These are phyloP conservation scores for Eurystomus glaucurus DNA, from an alignment of 2,797 vertebrate species.

Conservation along the genomic window DNA sequence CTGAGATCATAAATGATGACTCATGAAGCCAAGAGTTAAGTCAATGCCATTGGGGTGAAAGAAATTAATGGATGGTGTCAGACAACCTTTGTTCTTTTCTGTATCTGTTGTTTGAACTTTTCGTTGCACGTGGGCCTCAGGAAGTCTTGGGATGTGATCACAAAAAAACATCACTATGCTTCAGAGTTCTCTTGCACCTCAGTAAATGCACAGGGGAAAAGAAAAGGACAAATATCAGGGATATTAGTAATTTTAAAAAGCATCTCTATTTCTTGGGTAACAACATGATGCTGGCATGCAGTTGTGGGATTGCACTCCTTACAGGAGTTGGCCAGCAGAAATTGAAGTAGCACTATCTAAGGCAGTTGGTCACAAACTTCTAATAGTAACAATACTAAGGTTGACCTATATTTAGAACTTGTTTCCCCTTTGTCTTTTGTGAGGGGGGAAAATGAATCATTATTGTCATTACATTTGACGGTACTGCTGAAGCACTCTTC, in stretches of 20 bases:
- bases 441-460: background rate
- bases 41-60: slow-evolving; percentile 37
- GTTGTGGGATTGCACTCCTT: background rate
- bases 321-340: background rate
- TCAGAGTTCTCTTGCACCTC: background rate
- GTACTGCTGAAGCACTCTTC: background rate
- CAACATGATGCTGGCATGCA: background rate
- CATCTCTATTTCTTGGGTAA: background rate
- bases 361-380: background rate
- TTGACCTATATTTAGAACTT: background rate
- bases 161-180: background rate
- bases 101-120: slow-evolving; percentile 8
- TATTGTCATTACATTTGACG: background rate
- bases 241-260: background rate
- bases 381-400: background rate
- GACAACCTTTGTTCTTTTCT: background rate
- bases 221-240: accelerated
- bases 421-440: background rate
- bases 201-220: accelerated
- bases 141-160: background rate
- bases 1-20: slow-evolving; percentile 64
- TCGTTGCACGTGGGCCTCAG: background rate
- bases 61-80: slow-evolving; percentile 44
- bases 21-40: slow-evolving; percentile 40
- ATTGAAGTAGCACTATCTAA: background rate